A percentile compares a stretch with the other conserved stretches of the same genome.
These are phyloP conservation scores for Aleiodes leptofemur DNA, from an alignment of 2,888 invertebrate species.

Conservation along the genomic window DNA sequence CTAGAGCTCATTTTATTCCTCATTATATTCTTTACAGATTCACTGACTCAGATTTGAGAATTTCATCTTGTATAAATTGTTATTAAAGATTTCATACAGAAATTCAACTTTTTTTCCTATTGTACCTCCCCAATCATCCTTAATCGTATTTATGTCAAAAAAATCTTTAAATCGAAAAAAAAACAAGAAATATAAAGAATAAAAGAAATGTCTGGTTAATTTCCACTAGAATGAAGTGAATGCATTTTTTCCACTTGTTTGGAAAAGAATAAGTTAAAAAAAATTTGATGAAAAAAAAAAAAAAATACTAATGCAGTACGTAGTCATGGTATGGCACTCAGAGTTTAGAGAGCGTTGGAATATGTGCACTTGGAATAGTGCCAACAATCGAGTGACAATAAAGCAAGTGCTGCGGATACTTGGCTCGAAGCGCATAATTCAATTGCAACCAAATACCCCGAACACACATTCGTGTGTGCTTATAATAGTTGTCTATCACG, in stretches of 20 bases:
- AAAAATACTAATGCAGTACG: not conserved
- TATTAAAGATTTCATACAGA: too few species aligned
- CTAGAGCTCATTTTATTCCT: too few species aligned
- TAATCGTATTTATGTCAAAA: too few species aligned
- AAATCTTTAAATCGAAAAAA: too few species aligned
- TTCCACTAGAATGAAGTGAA: not conserved
- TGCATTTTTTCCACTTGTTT: not conserved
- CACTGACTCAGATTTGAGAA: too few species aligned
- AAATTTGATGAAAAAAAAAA: not conserved
- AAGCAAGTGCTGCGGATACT: constrained; percentile 47
- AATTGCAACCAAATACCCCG: constrained; percentile 17
- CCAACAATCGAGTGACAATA: constrained; percentile 60
- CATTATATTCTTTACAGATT: too few species aligned
- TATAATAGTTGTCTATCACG: constrained; percentile 30
- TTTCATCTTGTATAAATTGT: too few species aligned
- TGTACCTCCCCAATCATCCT: too few species aligned
- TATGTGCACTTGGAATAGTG: constrained; percentile 54
- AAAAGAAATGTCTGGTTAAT: too few species aligned
- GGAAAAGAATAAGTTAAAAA: not conserved
- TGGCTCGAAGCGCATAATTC: constrained; percentile 32
- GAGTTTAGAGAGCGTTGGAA: constrained; percentile 18
- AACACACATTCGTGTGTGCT: constrained; percentile 13
- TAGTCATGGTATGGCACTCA: constrained; percentile 28
- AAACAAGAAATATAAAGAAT: too few species aligned
- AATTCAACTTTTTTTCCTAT: too few species aligned